Evolutionary conservation across 2,113 vertebrate species (phyloP).

Genomic region (Stigmatopora nigra): DNA sequence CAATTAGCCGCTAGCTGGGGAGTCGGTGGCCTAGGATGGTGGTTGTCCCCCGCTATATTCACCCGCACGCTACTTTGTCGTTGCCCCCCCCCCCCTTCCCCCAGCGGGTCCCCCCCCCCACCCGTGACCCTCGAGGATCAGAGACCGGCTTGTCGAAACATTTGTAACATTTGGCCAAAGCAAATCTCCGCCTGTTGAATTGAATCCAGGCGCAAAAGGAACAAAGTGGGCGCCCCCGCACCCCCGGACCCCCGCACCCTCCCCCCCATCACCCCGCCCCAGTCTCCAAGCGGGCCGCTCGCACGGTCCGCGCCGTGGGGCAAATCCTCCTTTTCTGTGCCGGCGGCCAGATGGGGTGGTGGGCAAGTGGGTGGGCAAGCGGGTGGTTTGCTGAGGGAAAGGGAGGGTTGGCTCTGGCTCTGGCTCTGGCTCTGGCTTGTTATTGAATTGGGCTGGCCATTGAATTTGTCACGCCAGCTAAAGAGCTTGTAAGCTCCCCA

Average conservation of each 20-base stretch:
- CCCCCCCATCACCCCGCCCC: no score
- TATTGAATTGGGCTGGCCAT: slow-evolving; percentile 46
- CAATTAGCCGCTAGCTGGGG: neutral
- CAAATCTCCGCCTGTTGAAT: slow-evolving; percentile 71
- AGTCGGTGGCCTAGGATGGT: slow-evolving; percentile 55
- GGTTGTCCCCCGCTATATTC: slow-evolving; percentile 62
- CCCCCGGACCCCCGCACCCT: no score
- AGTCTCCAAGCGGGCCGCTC: slow-evolving; percentile 15
- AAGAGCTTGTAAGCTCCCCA: slow-evolving; percentile 77
- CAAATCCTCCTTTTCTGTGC: slow-evolving; percentile 77
- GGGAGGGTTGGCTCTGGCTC: no score
- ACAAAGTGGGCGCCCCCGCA: slow-evolving; percentile 29
- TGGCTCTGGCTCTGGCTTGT: no score
- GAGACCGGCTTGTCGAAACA: slow-evolving; percentile 79
- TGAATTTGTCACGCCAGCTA: slow-evolving; percentile 85
- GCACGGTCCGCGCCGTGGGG: slow-evolving; percentile 33
- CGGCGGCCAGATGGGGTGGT: slow-evolving; percentile 75
- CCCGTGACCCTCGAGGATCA: slow-evolving; percentile 69
- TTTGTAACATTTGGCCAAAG: slow-evolving; percentile 80
- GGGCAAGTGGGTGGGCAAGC: slow-evolving; percentile 70
- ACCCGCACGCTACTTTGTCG: slow-evolving; percentile 65
- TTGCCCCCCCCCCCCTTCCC: slow-evolving; percentile 47
- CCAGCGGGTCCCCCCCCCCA: slow-evolving; percentile 50
- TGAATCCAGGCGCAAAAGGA: slow-evolving; percentile 51
- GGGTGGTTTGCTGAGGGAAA: slow-evolving; percentile 18